These are phyloP conservation scores for Sminthurinus signatus DNA, from an alignment of 1,140 invertebrate genomes.

Conservation along the genomic window DNA sequence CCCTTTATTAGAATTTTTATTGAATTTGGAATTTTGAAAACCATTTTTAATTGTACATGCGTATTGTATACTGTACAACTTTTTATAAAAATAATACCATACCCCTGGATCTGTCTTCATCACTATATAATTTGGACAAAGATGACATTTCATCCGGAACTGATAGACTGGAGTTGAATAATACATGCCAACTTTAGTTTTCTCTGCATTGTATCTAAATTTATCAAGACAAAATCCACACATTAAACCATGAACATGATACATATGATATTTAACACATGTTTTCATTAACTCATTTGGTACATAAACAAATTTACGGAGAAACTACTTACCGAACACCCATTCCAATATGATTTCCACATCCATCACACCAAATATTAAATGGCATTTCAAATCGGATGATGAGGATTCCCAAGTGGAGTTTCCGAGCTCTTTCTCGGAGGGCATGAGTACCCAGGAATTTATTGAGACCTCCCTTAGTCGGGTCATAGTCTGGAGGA, in stretches of 20 bases:
- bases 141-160: conserved; percentile 98
- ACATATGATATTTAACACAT: too few species aligned
- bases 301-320: too few species aligned
- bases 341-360: conserved; percentile 98
- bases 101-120: conserved; percentile 98
- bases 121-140: conserved; percentile 97
- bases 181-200: conserved; percentile 97
- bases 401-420: conserved; percentile 92
- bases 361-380: conserved; percentile 98
- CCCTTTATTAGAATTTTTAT: conserved; percentile 11
- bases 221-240: too few species aligned
- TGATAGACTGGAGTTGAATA: conserved; percentile 96
- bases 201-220: conserved; percentile 91
- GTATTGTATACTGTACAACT: too few species aligned
- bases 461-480: conserved; percentile 85
- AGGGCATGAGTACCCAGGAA: conserved; percentile 91
- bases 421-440: conserved; percentile 86
- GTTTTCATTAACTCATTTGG: too few species aligned
- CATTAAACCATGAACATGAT: too few species aligned
- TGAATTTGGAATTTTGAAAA: too few species aligned
- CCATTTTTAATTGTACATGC: too few species aligned
- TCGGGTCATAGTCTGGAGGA: conserved; percentile 96
- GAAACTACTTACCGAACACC: conserved; percentile 64
- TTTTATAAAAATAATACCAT: conserved; percentile 45
- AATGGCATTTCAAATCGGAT: conserved; percentile 99